A percentile compares a stretch with the other conserved stretches of the same genome.
Conservation (phyloP, 2,113 vertebrate species). For the Tetrao urogallus region DNA sequence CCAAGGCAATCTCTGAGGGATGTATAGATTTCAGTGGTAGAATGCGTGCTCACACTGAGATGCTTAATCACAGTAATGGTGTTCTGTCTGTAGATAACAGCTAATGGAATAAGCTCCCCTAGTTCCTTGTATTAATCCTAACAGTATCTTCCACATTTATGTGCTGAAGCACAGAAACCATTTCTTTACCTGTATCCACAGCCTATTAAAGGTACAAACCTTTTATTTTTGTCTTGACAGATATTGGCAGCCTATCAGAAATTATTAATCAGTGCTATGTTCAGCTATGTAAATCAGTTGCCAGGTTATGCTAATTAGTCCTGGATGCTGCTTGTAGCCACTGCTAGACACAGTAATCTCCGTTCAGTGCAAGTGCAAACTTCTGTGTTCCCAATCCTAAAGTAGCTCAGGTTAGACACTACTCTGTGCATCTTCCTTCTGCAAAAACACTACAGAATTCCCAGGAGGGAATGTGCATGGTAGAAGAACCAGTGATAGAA, state of each 20-base stretch:
- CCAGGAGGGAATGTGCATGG: background rate
- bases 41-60: accelerated
- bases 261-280: background rate
- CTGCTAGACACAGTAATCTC: background rate
- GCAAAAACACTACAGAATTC: background rate
- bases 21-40: background rate
- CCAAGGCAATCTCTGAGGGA: background rate
- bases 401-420: background rate
- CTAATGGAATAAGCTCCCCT: background rate
- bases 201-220: background rate
- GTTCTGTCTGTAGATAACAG: background rate
- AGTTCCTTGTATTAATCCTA: background rate
- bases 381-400: background rate
- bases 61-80: background rate
- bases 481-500: background rate
- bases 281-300: background rate
- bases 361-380: background rate
- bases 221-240: background rate
- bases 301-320: background rate
- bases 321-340: background rate
- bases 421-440: background rate
- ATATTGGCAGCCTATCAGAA: background rate
- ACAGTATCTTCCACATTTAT: accelerated
- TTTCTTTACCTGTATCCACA: background rate
- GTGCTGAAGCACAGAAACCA: background rate